Evolutionary conservation across 2,888 invertebrate genomes (phyloP).

Genomic region (Globia sparganii): DNA sequence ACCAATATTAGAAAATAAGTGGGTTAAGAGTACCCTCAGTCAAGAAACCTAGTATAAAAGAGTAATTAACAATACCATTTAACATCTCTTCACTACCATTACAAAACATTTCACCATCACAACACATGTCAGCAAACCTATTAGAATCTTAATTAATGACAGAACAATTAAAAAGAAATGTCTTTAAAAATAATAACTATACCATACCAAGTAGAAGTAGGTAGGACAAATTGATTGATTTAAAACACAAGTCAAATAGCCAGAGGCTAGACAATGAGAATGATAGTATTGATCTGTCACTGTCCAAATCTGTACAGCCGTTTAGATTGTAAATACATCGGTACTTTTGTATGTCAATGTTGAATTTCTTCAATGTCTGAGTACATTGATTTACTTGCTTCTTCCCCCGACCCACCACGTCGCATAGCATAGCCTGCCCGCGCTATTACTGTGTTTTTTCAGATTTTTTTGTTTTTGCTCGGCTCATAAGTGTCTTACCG

Average conservation of each 20-base stretch:
- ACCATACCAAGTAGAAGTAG: conserved; percentile 9
- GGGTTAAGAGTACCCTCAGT: neutral
- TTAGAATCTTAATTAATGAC: conserved; percentile 15
- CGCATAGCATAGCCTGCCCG: too few species aligned
- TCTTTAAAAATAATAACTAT: conserved; percentile 18
- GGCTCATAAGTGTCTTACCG: too few species aligned
- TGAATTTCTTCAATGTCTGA: neutral
- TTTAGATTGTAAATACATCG: conserved; percentile 1
- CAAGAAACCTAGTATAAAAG: neutral
- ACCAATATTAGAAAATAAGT: neutral
- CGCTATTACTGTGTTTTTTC: neutral
- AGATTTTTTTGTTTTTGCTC: too few species aligned
- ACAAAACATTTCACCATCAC: conserved; percentile 22
- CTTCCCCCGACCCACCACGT: too few species aligned
- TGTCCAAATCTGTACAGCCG: conserved; percentile 20
- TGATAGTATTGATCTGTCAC: conserved; percentile 39
- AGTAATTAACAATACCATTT: conserved; percentile 6
- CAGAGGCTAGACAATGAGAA: conserved; percentile 28
- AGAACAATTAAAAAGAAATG: conserved; percentile 18
- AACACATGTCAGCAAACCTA: conserved; percentile 3
- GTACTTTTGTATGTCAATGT: neutral
- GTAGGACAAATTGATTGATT: conserved; percentile 26
- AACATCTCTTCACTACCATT: conserved; percentile 7
- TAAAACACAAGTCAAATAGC: conserved; percentile 32
- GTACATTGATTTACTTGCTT: too few species aligned